A percentile compares a stretch with the other conserved stretches of the same genome.
These are phyloP conservation scores for Cerceris ruficornis DNA, from an alignment of 2,888 invertebrate species.

Conservation along the genomic window DNA sequence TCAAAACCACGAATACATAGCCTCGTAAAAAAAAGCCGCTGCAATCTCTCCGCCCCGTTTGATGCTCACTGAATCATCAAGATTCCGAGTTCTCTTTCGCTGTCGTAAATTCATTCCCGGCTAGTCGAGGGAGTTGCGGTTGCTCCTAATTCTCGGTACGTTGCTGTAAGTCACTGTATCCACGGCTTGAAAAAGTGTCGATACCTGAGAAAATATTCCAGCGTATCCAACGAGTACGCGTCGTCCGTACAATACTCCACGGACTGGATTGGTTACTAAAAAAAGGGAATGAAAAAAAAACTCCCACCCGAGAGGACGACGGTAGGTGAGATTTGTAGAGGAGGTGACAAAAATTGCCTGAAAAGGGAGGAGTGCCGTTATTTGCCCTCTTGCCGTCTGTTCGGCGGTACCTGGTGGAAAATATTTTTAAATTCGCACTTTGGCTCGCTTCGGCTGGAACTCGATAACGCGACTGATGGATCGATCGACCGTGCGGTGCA, in stretches of 20 bases:
- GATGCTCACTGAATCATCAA: conserved; percentile 7
- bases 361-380: background rate
- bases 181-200: background rate
- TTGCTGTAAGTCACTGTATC: background rate
- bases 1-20: background rate
- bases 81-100: conserved; percentile 5
- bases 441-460: background rate
- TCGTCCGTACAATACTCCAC: background rate
- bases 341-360: background rate
- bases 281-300: background rate
- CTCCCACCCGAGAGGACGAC: background rate
- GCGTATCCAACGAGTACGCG: background rate
- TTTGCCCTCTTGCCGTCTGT: background rate
- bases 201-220: conserved; percentile 1
- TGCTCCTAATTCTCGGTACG: background rate
- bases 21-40: no score
- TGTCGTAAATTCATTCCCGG: conserved; percentile 14
- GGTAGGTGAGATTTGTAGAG: background rate
- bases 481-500: conserved; percentile 10
- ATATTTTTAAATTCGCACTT: conserved; percentile 24
- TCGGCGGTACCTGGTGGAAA: conserved; percentile 7
- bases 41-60: no score
- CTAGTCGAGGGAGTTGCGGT: conserved; percentile 1
- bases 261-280: background rate
- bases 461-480: conserved; percentile 7